Evolutionary conservation across 1,140 invertebrate species (phyloP).

Genomic region (Drosophila pachea): DNA sequence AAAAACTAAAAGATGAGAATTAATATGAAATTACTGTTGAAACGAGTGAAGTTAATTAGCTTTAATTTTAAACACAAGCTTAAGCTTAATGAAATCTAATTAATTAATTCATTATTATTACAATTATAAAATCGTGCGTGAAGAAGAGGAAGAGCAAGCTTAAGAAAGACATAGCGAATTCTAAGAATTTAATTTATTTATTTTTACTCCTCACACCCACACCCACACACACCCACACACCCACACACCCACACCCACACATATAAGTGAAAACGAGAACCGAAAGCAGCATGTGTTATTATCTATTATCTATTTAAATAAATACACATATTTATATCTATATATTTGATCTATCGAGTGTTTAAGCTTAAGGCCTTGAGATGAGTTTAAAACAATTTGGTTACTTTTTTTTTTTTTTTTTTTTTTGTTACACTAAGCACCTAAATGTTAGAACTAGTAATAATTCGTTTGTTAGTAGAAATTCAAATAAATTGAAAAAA

Average conservation of each 20-base stretch:
- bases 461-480: constrained; percentile 51
- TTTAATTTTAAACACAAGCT: constrained; percentile 32
- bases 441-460: constrained; percentile 61
- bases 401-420: not conserved
- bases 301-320: constrained; percentile 36
- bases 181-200: constrained; percentile 77
- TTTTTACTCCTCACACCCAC: constrained; percentile 36
- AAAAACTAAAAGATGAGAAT: too few relatives aligned
- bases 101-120: constrained; percentile 20
- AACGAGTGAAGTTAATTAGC: constrained; percentile 21
- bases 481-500: constrained; percentile 20
- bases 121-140: constrained; percentile 38
- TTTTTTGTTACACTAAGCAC: constrained; percentile 68
- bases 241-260: constrained; percentile 11
- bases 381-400: constrained; percentile 58
- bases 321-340: constrained; percentile 12
- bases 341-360: constrained; percentile 42
- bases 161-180: constrained; percentile 77
- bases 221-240: constrained; percentile 4
- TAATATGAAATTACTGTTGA: constrained; percentile 1
- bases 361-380: constrained; percentile 59
- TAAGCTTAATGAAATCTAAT: constrained; percentile 7
- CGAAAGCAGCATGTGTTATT: constrained; percentile 74
- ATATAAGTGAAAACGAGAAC: constrained; percentile 35
- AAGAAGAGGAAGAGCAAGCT: constrained; percentile 70